These are phyloP conservation scores for Hypercompe scribonia DNA, from an alignment of 2,888 invertebrate species.

Conservation along the genomic window DNA sequence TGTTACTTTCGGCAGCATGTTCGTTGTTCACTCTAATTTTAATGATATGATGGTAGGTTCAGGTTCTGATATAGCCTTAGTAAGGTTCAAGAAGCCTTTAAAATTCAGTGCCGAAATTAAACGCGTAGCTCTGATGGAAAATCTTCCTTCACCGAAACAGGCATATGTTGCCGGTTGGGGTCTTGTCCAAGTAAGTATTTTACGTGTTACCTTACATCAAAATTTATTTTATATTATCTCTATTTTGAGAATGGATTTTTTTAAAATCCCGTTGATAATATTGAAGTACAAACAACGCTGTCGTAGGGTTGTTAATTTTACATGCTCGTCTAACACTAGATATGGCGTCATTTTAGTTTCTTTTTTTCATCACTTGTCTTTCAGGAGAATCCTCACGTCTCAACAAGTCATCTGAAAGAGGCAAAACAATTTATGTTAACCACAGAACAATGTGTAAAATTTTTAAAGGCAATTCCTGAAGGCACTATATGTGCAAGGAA, in stretches of 20 bases:
- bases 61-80: neutral
- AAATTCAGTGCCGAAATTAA: neutral
- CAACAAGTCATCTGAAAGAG: neutral
- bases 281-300: too few species aligned
- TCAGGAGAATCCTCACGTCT: neutral
- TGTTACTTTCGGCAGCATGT: neutral
- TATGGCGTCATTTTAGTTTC: neutral
- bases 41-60: too few species aligned
- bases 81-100: neutral
- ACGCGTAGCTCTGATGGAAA: neutral
- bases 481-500: conserved; percentile 6
- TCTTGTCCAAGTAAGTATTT: conserved; percentile 7
- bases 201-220: neutral
- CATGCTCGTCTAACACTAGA: too few species aligned
- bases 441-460: fast-evolving
- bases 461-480: neutral
- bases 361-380: neutral
- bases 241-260: neutral
- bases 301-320: too few species aligned
- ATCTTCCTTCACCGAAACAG: neutral
- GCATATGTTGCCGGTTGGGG: conserved; percentile 8
- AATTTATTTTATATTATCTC: neutral
- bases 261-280: neutral
- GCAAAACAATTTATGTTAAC: conserved; percentile 1
- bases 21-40: neutral